Evolutionary conservation across 2,113 vertebrate genomes (phyloP).

Genomic region (Oriolus oriolus): DNA sequence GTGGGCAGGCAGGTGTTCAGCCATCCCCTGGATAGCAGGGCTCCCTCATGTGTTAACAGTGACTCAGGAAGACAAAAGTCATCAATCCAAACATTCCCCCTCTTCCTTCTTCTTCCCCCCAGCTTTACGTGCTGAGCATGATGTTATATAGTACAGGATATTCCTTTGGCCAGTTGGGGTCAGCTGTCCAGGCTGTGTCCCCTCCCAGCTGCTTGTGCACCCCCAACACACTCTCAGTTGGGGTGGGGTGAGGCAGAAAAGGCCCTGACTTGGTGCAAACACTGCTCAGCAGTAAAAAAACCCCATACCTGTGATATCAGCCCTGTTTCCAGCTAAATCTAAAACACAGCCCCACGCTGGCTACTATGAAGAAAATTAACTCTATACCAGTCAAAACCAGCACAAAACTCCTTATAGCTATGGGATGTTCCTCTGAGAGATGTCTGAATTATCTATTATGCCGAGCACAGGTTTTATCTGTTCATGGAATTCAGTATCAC

Average conservation of each 20-base stretch:
- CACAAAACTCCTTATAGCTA: not conserved
- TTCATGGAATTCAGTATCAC: not conserved
- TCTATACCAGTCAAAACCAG: not conserved
- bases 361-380: not conserved
- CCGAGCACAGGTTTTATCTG: not conserved
- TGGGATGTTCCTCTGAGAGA: not conserved
- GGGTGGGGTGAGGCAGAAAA: not conserved
- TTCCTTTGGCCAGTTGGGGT: not conserved
- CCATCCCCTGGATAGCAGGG: not conserved
- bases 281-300: not conserved
- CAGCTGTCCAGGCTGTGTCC: not conserved
- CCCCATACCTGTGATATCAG: not conserved
- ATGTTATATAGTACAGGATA: not conserved
- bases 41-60: not conserved
- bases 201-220: not conserved
- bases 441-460: not conserved
- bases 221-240: not conserved
- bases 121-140: not conserved
- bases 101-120: not conserved
- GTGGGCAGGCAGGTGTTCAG: not conserved
- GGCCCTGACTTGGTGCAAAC: not conserved
- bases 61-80: not conserved
- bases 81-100: not conserved
- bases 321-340: not conserved
- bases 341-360: not conserved